Percentiles rank a stretch among this genome's conserved stretches.
These are phyloP conservation scores for Orientallactaga bullata DNA, from an alignment of 2,113 vertebrate species.

Conservation along the genomic window DNA sequence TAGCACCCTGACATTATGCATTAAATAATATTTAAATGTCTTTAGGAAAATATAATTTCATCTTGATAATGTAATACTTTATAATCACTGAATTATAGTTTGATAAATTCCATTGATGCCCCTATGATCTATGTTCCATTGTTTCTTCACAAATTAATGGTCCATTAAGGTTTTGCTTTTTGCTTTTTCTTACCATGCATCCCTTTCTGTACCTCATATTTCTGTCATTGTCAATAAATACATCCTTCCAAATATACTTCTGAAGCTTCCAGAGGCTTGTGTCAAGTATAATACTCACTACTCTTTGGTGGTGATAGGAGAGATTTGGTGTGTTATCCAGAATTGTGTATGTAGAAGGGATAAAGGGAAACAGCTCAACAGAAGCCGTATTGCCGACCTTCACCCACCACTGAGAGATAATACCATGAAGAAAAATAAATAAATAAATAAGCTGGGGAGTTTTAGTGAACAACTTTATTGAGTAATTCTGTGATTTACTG, in stretches of 20 bases:
- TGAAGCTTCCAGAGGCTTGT: not conserved
- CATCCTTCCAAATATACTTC: not conserved
- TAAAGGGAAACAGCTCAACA: not conserved
- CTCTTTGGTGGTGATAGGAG: not conserved
- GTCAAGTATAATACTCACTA: not conserved
- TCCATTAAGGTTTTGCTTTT: not conserved
- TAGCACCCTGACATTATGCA: not conserved
- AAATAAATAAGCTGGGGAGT: conserved; percentile 73
- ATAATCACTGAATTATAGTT: not conserved
- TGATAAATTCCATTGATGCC: not conserved
- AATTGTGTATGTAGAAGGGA: not conserved
- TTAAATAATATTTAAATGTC: not conserved
- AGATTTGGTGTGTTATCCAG: not conserved
- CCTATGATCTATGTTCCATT: not conserved
- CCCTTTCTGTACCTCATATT: not conserved
- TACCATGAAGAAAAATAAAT: conserved; percentile 77
- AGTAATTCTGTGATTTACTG: conserved; percentile 83
- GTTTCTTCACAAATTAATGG: not conserved
- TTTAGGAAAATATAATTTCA: not conserved
- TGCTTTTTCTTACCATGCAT: not conserved
- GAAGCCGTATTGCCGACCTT: conserved; percentile 71
- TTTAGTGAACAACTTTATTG: conserved; percentile 82
- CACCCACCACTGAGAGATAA: conserved; percentile 59
- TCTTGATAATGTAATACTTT: not conserved
- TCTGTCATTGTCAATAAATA: not conserved